Conservation (phyloP, 2,113 vertebrate genomes). For the Gambusia affinis region DNA sequence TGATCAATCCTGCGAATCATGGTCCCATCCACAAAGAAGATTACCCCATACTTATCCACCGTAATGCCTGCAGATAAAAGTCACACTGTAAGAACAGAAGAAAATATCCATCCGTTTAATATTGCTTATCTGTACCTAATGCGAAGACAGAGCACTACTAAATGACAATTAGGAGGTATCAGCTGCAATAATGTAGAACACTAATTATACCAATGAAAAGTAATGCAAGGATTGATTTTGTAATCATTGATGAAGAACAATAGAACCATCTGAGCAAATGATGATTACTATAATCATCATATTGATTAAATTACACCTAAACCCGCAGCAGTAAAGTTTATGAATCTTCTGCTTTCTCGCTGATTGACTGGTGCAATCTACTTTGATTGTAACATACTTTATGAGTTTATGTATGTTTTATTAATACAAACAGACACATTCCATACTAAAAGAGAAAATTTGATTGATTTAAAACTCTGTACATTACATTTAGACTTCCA, state of each 20-base stretch:
- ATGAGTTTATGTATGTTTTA: no score
- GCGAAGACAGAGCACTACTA: slow-evolving; percentile 25
- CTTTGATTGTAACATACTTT: no score
- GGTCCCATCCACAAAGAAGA: slow-evolving; percentile 97
- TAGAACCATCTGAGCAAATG: slow-evolving; percentile 61
- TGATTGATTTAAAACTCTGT: no score
- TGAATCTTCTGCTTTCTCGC: slow-evolving; percentile 3
- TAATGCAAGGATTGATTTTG: slow-evolving; percentile 52
- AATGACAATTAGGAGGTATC: slow-evolving; percentile 43
- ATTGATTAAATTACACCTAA: slow-evolving; percentile 55
- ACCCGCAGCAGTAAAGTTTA: slow-evolving; percentile 36
- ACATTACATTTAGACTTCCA: no score
- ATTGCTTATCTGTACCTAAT: slow-evolving; percentile 48
- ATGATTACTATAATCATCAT: slow-evolving; percentile 26
- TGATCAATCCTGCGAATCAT: slow-evolving; percentile 97
- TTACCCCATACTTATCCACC: slow-evolving; percentile 93
- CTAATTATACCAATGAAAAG: slow-evolving; percentile 47
- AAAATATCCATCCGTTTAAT: slow-evolving; percentile 36
- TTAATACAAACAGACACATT: no score
- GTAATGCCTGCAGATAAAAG: slow-evolving; percentile 86
- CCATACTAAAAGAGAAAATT: no score
- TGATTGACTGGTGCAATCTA: no score
- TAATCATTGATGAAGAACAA: slow-evolving; percentile 58
- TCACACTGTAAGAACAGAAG: slow-evolving; percentile 9
- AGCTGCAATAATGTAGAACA: slow-evolving; percentile 37